A percentile compares a stretch with the other conserved stretches of the same genome.
Evolutionary conservation across 2,888 invertebrate genomes (phyloP).

Genomic region (Sipha maydis): DNA sequence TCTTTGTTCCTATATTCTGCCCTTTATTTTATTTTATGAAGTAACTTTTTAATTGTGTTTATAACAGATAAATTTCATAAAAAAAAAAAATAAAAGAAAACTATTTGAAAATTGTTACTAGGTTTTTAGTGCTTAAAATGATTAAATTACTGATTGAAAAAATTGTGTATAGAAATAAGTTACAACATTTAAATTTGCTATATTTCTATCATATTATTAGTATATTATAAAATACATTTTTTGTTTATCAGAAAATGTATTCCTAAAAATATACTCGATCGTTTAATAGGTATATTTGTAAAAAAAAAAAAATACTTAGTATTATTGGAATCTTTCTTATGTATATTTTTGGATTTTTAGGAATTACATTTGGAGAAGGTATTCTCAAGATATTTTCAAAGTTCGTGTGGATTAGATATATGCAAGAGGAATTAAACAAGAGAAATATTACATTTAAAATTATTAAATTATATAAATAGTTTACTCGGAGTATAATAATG

Average conservation of each 20-base stretch:
- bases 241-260: not conserved
- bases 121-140: too few relatives aligned
- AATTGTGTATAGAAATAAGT: too few relatives aligned
- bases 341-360: not conserved
- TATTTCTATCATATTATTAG: too few relatives aligned
- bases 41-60: too few relatives aligned
- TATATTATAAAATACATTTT: not conserved
- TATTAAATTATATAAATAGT: not conserved
- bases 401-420: not conserved
- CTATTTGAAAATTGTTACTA: too few relatives aligned
- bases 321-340: not conserved
- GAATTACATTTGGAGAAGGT: not conserved
- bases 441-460: not conserved
- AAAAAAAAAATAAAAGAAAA: too few relatives aligned
- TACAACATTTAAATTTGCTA: too few relatives aligned
- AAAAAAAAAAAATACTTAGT: too few relatives aligned
- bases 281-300: not conserved
- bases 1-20: too few relatives aligned
- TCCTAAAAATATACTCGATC: not conserved
- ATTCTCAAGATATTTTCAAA: not conserved
- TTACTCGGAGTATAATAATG: not conserved
- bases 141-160: too few relatives aligned
- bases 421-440: not conserved
- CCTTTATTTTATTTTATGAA: too few relatives aligned
- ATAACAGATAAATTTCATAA: too few relatives aligned